phyloP scores from a whole-genome alignment of 2,888 invertebrate genomes.

The Heliconius aoede region DNA sequence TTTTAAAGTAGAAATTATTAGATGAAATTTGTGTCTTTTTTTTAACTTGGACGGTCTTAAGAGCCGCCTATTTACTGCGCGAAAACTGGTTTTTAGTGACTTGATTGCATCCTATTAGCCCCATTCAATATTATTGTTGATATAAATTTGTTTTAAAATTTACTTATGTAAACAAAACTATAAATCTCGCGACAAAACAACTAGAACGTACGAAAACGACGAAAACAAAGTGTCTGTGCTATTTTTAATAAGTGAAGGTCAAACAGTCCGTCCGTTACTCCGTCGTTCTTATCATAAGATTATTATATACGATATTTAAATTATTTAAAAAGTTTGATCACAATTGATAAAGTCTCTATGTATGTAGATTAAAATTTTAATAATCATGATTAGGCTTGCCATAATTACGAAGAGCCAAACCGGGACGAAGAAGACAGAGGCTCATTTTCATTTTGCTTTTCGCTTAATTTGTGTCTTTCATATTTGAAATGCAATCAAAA shows the following conservation, averaged over 20 bases:
- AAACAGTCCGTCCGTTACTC: background rate
- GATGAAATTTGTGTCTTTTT: no score
- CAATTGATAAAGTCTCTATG: background rate
- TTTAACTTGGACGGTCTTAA: no score
- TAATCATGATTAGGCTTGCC: background rate
- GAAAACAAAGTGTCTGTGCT: background rate
- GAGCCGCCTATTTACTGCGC: no score
- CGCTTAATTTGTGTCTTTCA: no score
- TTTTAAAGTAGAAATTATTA: no score
- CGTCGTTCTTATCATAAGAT: background rate
- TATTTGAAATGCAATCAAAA: no score
- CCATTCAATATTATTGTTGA: background rate
- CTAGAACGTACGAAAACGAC: conserved; percentile 7
- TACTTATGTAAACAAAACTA: conserved; percentile 6
- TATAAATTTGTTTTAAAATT: background rate
- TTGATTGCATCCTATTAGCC: background rate
- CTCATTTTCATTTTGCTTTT: no score
- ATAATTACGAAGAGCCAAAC: no score
- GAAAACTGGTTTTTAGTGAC: no score
- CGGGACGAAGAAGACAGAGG: no score
- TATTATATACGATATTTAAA: no score
- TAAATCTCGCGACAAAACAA: background rate
- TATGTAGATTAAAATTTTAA: background rate
- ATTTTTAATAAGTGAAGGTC: conserved; percentile 21
- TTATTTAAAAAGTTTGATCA: conserved; percentile 4